Conservation (phyloP, 2,113 vertebrate genomes). For the Callocephalon fimbriatum region DNA sequence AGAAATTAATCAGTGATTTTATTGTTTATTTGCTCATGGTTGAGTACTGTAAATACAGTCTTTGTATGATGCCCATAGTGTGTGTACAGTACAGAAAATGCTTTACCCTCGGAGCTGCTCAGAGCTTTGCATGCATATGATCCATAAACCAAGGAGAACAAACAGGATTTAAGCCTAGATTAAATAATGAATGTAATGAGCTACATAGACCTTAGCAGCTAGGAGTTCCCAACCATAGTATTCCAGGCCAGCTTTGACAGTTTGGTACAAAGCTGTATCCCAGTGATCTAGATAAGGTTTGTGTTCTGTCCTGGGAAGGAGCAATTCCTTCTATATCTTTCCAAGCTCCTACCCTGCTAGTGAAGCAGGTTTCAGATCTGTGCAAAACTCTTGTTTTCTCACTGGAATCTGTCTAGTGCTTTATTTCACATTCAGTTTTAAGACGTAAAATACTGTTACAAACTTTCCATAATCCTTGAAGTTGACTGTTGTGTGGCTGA, state of each 20-base stretch:
- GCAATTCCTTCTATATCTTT: not conserved
- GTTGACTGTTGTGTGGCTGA: not conserved
- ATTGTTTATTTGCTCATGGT: not conserved
- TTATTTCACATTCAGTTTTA: constrained; percentile 14
- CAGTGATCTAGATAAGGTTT: not conserved
- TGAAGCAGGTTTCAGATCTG: not conserved
- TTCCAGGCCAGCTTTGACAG: not conserved
- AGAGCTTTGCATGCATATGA: not conserved
- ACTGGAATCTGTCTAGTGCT: not conserved
- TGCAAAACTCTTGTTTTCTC: not conserved
- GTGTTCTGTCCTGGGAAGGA: not conserved
- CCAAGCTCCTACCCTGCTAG: not conserved
- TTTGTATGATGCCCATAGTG: not conserved
- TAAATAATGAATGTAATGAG: not conserved
- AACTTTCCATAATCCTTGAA: not conserved
- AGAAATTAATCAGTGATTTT: not conserved
- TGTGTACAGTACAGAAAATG: not conserved
- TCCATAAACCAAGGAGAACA: not conserved
- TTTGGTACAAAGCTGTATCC: not conserved
- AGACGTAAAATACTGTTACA: constrained; percentile 22
- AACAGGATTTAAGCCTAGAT: not conserved
- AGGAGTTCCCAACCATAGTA: not conserved
- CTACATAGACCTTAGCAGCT: not conserved
- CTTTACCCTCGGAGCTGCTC: not conserved
- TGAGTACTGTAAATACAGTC: constrained; percentile 5